These are phyloP conservation scores for Phlogophora meticulosa DNA, from an alignment of 2,888 invertebrate genomes.

Conservation along the genomic window DNA sequence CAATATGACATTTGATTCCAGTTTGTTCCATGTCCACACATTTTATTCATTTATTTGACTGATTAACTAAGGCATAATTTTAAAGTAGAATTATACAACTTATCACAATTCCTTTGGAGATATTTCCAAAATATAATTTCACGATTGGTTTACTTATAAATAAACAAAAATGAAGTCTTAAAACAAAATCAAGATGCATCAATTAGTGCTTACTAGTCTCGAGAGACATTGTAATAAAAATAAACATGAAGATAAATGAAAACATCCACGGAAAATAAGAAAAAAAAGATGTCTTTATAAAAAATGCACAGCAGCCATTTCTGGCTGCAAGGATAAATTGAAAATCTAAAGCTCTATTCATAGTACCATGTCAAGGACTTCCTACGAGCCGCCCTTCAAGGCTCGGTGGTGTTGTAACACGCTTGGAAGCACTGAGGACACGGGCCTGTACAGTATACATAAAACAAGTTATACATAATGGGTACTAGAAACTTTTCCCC, in stretches of 20 bases:
- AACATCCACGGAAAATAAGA: neutral
- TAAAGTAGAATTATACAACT: constrained; percentile 22
- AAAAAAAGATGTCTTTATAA: constrained; percentile 10
- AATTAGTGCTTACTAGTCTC: constrained; percentile 17
- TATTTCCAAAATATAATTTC: constrained; percentile 11
- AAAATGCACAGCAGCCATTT: constrained; percentile 14
- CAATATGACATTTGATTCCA: constrained; percentile 4
- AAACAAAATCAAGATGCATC: neutral
- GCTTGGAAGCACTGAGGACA: neutral
- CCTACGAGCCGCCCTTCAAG: neutral
- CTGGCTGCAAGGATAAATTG: neutral
- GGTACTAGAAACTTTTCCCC: neutral
- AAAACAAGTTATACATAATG: too few relatives aligned
- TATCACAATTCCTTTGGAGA: constrained; percentile 42
- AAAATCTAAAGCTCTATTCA: neutral
- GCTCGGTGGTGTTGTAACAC: neutral
- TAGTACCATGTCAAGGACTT: neutral
- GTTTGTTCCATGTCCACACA: constrained; percentile 2
- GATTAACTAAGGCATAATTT: neutral
- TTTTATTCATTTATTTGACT: constrained; percentile 1
- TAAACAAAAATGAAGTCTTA: neutral
- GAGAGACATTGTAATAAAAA: constrained; percentile 1
- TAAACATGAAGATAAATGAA: neutral
- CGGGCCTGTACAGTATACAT: too few relatives aligned
- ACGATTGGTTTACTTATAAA: constrained; percentile 20